These are phyloP conservation scores for Pyrgus malvae DNA, from an alignment of 2,888 invertebrate species.

Conservation along the genomic window DNA sequence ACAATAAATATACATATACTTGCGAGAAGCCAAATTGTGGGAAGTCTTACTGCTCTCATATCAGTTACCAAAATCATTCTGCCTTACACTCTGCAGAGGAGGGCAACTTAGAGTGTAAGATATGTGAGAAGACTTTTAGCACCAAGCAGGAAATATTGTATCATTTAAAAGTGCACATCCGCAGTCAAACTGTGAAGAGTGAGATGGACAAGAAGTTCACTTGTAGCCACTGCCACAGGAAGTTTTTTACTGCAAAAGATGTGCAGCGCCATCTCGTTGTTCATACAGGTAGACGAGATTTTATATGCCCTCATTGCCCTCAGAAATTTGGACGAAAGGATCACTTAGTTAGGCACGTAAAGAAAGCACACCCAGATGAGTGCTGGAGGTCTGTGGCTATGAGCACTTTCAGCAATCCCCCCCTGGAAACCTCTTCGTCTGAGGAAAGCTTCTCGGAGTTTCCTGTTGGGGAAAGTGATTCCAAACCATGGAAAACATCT, in stretches of 20 bases:
- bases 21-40: constrained; percentile 85
- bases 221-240: constrained; percentile 86
- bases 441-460: constrained; percentile 66
- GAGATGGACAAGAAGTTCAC: constrained; percentile 88
- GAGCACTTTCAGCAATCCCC: constrained; percentile 70
- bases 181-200: constrained; percentile 87
- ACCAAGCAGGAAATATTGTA: constrained; percentile 85
- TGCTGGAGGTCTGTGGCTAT: constrained; percentile 70
- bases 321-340: constrained; percentile 91
- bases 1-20: constrained; percentile 84
- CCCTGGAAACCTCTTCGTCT: constrained; percentile 62
- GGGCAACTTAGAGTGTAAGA: constrained; percentile 86
- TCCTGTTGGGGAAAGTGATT: constrained; percentile 54
- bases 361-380: constrained; percentile 85
- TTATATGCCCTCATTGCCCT: constrained; percentile 88
- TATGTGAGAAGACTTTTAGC: constrained; percentile 84
- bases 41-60: constrained; percentile 86
- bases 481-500: constrained; percentile 59
- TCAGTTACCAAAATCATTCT: constrained; percentile 87
- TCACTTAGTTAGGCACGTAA: constrained; percentile 89
- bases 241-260: constrained; percentile 90
- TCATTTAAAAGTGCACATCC: constrained; percentile 88
- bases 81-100: constrained; percentile 89
- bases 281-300: constrained; percentile 89
- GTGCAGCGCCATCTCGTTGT: constrained; percentile 89